phyloP scores from a whole-genome alignment of 2,797 vertebrate species.

The Myripristis murdjan region DNA sequence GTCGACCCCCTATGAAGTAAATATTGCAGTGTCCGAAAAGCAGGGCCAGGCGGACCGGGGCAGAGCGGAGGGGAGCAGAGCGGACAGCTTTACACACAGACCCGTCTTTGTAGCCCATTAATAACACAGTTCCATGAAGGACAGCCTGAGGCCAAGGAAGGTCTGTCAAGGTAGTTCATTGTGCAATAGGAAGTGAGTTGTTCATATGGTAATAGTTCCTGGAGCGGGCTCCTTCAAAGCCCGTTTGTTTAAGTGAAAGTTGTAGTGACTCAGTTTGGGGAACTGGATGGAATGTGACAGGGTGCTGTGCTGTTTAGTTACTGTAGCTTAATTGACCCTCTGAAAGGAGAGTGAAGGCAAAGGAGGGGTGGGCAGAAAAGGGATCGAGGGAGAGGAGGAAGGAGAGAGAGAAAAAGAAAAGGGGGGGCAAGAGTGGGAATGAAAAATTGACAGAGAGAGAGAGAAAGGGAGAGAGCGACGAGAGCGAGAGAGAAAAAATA shows the following conservation, averaged over 20 bases:
- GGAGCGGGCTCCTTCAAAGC: slow-evolving; percentile 78
- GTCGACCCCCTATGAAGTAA: slow-evolving; percentile 66
- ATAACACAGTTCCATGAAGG: slow-evolving; percentile 69
- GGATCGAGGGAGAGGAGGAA: slow-evolving; percentile 10
- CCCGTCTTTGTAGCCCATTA: slow-evolving; percentile 74
- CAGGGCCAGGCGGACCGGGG: slow-evolving; percentile 35
- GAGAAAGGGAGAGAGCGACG: slow-evolving; percentile 46
- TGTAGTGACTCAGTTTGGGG: slow-evolving; percentile 76
- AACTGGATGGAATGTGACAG: slow-evolving; percentile 84
- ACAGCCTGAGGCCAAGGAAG: slow-evolving; percentile 75
- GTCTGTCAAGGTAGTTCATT: slow-evolving; percentile 82
- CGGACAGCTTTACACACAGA: slow-evolving; percentile 72
- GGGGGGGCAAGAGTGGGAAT: slow-evolving; percentile 36
- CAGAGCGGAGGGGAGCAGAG: slow-evolving; percentile 42
- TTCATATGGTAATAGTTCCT: slow-evolving; percentile 85
- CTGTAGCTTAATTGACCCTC: slow-evolving; percentile 85
- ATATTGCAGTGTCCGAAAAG: slow-evolving; percentile 68
- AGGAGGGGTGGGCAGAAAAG: not conserved
- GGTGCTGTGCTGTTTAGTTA: slow-evolving; percentile 77
- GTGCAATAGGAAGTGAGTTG: slow-evolving; percentile 78
- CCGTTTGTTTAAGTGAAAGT: slow-evolving; percentile 83
- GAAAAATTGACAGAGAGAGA: slow-evolving; percentile 55
- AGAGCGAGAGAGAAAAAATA: too few species aligned
- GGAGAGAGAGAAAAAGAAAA: slow-evolving; percentile 24
- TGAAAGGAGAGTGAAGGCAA: slow-evolving; percentile 62